Evolutionary conservation across 2,888 invertebrate species (phyloP).

Genomic region (Andrena trimmerana): DNA sequence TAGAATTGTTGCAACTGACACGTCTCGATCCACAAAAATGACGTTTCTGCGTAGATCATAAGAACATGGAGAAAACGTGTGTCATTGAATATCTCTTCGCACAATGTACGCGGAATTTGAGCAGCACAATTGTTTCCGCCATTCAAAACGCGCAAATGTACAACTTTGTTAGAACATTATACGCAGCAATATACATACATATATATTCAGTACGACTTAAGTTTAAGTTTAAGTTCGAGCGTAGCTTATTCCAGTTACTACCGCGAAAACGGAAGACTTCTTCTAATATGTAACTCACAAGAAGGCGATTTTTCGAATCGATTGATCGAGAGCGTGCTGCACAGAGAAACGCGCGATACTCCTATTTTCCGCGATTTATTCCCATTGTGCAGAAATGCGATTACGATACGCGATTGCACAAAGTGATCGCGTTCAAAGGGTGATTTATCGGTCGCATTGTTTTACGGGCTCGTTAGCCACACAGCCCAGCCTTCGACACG

Average conservation of each 20-base stretch:
- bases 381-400: neutral
- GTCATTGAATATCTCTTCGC: constrained; percentile 8
- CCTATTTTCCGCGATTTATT: constrained; percentile 12
- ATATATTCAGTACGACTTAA: constrained; percentile 23
- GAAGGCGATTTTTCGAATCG: constrained; percentile 6
- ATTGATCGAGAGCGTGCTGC: constrained; percentile 10
- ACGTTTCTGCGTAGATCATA: constrained; percentile 5
- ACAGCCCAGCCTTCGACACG: constrained; percentile 17
- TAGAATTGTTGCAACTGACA: neutral
- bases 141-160: constrained; percentile 1
- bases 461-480: constrained; percentile 22
- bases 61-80: neutral
- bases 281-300: neutral
- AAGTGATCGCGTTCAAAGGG: constrained; percentile 19
- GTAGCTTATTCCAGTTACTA: constrained; percentile 7
- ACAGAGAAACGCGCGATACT: neutral
- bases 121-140: constrained; percentile 25
- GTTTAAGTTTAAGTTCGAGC: constrained; percentile 3
- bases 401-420: constrained; percentile 25
- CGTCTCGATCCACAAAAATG: neutral
- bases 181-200: constrained; percentile 26
- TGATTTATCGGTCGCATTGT: constrained; percentile 37
- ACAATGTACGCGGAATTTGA: constrained; percentile 3
- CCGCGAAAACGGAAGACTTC: neutral
- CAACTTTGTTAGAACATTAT: constrained; percentile 11